Evolutionary conservation across 2,888 invertebrate genomes (phyloP), one percentile per base, ranked within the genome.

Genomic region (Cephus pulcher): DNA sequence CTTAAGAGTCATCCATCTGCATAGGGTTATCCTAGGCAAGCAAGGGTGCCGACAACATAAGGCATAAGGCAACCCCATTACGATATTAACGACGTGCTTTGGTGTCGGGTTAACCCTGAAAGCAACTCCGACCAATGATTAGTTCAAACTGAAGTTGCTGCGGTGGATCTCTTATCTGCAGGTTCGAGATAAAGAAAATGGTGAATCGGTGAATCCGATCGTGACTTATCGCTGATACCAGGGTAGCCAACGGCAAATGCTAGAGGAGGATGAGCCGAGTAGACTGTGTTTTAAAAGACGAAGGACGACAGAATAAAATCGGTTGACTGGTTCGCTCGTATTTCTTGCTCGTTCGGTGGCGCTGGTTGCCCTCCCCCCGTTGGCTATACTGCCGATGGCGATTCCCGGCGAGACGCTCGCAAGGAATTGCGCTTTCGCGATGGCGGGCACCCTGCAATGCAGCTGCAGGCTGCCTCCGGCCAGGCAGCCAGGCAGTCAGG

Each of bases 371-470:
- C 15, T 23, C 9, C 40, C 9, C 23, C 15, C 33, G 30, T 12
- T 40, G 37, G 15, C 4, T 4, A 0, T 23, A 40, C 40, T 40
- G 40, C 23, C 40, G 40, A 56, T 23, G 15, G 4, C 15, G 40
- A 40, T 40, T 15, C 15, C 15, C 15, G 40, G 4, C 40, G 40
- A 40, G 40, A 15, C 6, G 15, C 40, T 40, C 15, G 1, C 40
- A 4, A 40, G 40, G 40, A 71, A 68, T 75, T 77, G 34, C 75
- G 11, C 68, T 77, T 73, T 75, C 34, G 15, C 35, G 15, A 69
- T 32, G 81, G 82, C 80, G 40, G 75, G 35, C 35, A 75, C 88
- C 89, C 90, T 90, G 90, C 90, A 90, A 87, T 90, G 90, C 90
- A 89, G 90, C 89, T 80, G 88, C 86, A 85, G 84, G 84, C 83